Evolutionary conservation across 2,113 vertebrate species (phyloP), one percentile per base, ranked within the genome.

Genomic region (Scalopus aquaticus): DNA sequence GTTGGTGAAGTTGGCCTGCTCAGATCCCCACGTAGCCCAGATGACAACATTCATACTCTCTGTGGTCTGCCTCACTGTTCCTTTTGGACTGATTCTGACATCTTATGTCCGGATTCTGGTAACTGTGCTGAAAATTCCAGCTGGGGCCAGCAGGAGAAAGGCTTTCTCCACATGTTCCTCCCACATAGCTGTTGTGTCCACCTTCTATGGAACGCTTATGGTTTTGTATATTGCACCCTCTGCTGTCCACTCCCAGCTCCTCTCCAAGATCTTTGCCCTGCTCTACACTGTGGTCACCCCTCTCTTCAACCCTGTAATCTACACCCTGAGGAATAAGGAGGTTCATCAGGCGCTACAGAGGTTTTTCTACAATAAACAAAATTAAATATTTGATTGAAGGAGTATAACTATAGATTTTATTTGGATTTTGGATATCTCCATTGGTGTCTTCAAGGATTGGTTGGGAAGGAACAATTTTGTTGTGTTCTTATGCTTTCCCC

Each of bases 231-330:
- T 93, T 9, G 74, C 90, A 0, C 96, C 95, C 2, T 90, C 93
- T 32, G 94, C 93, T 39, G 37, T 91, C 32, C 96, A 94, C 58
- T 96, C 95, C 17, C 39, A 92, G 24, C 62, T 94, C 30, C 83
- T 94, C 49, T 62, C 79, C n/a, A 96, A 96, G 79, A 28, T 96
- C 44, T 83, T 88, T 42, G 92, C 92, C 24, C 46, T 97, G 42
- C 93, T 97, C 32, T 96, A 96, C 62, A 95, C 95, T 19, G 73
- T 96, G 58, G 74, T 95, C 67, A 95, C 96, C 0, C 95, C 91
- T 19, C 49, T 95, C 26, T 80, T 95, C 39, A 97, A 96, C 54
- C 96, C 96, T 87, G 86, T 97, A 37, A 83, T 96, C 70, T 95
- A 97, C 0, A 91, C 87, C 9, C 70, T 97, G 65, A 94, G 92